Conservation (phyloP, 2,797 vertebrate species). For the Enteromius fasciolatus region DNA sequence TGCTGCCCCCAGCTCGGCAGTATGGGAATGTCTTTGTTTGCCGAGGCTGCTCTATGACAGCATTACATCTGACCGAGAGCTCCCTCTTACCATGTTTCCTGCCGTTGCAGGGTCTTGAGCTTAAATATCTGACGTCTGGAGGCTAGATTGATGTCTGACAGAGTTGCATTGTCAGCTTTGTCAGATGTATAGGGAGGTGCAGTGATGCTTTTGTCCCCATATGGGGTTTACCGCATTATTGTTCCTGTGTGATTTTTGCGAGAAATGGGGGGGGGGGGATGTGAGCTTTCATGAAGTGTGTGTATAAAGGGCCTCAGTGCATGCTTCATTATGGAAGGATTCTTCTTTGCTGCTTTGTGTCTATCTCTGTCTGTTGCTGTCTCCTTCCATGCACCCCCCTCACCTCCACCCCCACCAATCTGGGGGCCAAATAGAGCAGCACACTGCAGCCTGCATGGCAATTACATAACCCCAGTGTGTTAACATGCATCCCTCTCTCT, state of each 20-base stretch:
- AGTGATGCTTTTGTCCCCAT: slow-evolving; percentile 64
- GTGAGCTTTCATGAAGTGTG: slow-evolving; percentile 54
- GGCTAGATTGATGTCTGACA: slow-evolving; percentile 44
- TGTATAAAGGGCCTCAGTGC: slow-evolving; percentile 57
- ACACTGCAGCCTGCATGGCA: slow-evolving; percentile 73
- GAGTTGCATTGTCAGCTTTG: slow-evolving; percentile 50
- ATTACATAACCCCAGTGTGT: slow-evolving; percentile 73
- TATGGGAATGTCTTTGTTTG: slow-evolving; percentile 60
- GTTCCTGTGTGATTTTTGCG: slow-evolving; percentile 35
- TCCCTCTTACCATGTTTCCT: slow-evolving; percentile 32
- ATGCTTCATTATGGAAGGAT: slow-evolving; percentile 67
- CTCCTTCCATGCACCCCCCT: slow-evolving; percentile 19
- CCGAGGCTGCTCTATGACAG: slow-evolving; percentile 46
- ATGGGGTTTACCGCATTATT: slow-evolving; percentile 64
- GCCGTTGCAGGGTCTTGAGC: slow-evolving; percentile 20
- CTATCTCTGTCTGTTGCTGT: slow-evolving; percentile 17
- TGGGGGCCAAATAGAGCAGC: slow-evolving; percentile 65
- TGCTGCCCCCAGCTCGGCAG: slow-evolving; percentile 47
- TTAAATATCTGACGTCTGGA: slow-evolving; percentile 39
- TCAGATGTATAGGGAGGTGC: slow-evolving; percentile 30
- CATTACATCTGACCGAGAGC: slow-evolving; percentile 39
- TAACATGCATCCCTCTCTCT: slow-evolving; percentile 49
- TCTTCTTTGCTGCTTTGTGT: slow-evolving; percentile 66
- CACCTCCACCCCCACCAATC: slow-evolving; percentile 52
- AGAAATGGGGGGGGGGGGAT: neutral